Evolutionary conservation across 2,113 vertebrate genomes (phyloP), one percentile per base, ranked within the genome.

Genomic region (Myxocyprinus asiaticus): DNA sequence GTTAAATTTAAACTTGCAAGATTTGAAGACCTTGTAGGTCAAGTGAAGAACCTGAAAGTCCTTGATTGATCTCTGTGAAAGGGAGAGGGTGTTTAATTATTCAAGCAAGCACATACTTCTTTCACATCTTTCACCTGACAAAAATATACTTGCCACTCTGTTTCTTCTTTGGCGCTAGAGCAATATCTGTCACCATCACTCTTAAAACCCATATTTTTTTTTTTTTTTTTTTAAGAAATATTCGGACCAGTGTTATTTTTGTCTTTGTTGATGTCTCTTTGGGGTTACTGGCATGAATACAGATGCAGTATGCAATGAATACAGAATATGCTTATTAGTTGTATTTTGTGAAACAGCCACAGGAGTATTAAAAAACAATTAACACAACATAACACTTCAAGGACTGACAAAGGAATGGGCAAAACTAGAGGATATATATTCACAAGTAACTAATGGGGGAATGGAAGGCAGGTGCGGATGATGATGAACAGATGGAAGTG

Each of bases 81-180:
- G 67, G 77, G 70, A 83, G 86, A 84, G 62, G 81, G 80, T 15
- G 67, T 84, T 91, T 87, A 89, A 92, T 91, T 90, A 92, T 91
- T 91, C 83, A 89, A 65, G 59, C 48, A 80, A 85, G 84, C 83
- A 85, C 4, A 65, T 90, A 81, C 81, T 90, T 89, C 88, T 88
- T 86, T 85, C 33, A 78, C 79, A 68, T 67, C 76, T 58, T n/a
- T 62, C 58, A 78, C 81, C 77, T 11, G 66, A 72, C 43, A 59
- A 83, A 87, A 89, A 89, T 86, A 87, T 87, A 88, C 85, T 86
- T 63, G 85, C 87, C 88, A 81, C 44, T 80, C 79, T 56, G 10
- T 62, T 67, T 82, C 83, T 83, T 81, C 83, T 85, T 87, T 86
- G 82, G 85, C 85, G 88, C 84, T 68, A 70, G 82, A 68, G 58